These are phyloP conservation scores for Escarpia spicata DNA, from an alignment of 2,888 invertebrate genomes.

Conservation along the genomic window DNA sequence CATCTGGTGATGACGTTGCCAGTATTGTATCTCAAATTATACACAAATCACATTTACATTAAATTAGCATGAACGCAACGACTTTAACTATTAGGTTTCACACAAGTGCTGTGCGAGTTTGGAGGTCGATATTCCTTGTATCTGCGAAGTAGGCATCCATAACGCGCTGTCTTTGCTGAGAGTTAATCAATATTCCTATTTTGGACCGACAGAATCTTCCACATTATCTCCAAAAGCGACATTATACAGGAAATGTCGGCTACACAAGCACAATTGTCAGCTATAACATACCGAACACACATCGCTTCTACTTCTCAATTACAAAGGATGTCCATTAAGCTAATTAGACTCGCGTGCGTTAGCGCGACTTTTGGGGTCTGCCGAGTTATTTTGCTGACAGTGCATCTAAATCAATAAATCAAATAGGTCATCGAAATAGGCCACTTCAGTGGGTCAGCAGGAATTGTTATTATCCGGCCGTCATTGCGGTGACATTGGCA, in stretches of 20 bases:
- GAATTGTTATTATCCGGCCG: conserved; percentile 1
- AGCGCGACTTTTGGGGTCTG: background rate
- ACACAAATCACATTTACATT: background rate
- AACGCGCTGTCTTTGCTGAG: conserved; percentile 16
- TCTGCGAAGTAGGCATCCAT: background rate
- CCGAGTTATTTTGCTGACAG: background rate
- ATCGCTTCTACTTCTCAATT: background rate
- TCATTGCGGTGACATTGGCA: background rate
- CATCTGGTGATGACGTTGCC: too few relatives aligned
- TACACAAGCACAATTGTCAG: background rate
- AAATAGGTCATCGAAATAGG: background rate
- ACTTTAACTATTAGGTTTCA: background rate
- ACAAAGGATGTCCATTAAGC: background rate
- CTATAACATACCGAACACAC: background rate
- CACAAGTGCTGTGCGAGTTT: background rate
- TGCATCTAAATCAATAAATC: background rate
- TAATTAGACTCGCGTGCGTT: background rate
- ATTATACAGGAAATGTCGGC: background rate
- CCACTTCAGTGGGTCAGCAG: background rate
- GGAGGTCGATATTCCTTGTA: background rate
- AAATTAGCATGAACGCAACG: background rate
- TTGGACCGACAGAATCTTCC: background rate
- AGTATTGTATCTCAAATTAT: too few relatives aligned
- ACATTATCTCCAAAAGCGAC: background rate
- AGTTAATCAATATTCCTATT: conserved; percentile 11